phyloP scores from a whole-genome alignment of 2,888 invertebrate genomes.

The Drosophila stalkeri region DNA sequence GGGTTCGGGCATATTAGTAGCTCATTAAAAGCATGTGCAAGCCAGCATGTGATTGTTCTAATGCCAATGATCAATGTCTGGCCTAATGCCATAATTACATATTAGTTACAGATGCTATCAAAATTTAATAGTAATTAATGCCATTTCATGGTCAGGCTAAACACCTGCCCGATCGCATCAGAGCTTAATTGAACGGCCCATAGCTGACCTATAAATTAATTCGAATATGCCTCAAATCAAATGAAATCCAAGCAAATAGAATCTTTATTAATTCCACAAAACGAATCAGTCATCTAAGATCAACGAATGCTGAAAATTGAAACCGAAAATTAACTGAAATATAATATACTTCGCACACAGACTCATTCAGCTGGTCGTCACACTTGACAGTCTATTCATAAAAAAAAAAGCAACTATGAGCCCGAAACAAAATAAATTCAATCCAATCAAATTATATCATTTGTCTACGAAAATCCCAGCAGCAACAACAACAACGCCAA shows the following conservation, averaged over 20 bases:
- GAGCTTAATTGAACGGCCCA: not conserved
- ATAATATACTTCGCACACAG: not conserved
- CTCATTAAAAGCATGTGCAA: not conserved
- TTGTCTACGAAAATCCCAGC: slow-evolving; percentile 49
- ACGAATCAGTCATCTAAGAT: not conserved
- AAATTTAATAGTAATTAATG: not conserved
- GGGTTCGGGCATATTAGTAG: not conserved
- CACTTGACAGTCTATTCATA: slow-evolving; percentile 21
- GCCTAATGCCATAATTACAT: not conserved
- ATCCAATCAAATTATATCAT: slow-evolving; percentile 39
- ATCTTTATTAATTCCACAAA: not conserved
- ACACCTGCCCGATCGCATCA: not conserved
- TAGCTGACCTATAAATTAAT: not conserved
- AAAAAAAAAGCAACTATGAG: not conserved
- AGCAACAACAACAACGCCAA: slow-evolving; percentile 39
- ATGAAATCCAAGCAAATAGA: not conserved
- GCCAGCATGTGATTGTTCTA: not conserved
- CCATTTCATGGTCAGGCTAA: not conserved
- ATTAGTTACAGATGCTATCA: not conserved
- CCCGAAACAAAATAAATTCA: slow-evolving; percentile 13
- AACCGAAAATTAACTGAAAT: slow-evolving; percentile 15
- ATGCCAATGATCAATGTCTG: not conserved
- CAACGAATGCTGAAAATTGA: not conserved
- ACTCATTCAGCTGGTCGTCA: slow-evolving; percentile 13
- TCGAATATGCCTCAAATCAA: not conserved